phyloP scores from a whole-genome alignment of 2,888 invertebrate genomes.

The Trisateles emortualis region DNA sequence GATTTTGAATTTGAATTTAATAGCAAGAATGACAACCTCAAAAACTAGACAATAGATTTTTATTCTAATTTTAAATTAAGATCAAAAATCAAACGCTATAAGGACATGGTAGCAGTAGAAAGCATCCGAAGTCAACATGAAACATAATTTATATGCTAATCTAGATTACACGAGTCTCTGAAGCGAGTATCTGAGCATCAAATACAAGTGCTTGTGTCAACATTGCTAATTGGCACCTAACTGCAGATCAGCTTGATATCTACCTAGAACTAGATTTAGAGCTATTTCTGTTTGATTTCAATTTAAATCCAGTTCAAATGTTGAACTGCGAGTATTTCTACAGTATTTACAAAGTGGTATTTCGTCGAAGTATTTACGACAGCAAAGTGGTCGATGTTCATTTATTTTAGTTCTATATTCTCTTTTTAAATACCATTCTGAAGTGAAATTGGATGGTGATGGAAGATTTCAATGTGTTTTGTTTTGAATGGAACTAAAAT shows the following conservation, averaged over 20 bases:
- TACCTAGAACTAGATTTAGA: slow-evolving; percentile 42
- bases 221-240: slow-evolving; percentile 61
- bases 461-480: too few relatives aligned
- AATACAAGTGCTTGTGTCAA: slow-evolving; percentile 49
- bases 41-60: too few relatives aligned
- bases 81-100: too few relatives aligned
- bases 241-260: slow-evolving; percentile 50
- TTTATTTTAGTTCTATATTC: slow-evolving; percentile 19
- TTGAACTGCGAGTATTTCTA: too few relatives aligned
- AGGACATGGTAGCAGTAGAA: neutral
- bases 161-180: slow-evolving; percentile 22
- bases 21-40: too few relatives aligned
- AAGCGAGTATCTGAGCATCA: slow-evolving; percentile 48
- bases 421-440: slow-evolving; percentile 20
- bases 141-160: slow-evolving; percentile 26
- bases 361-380: slow-evolving; percentile 11
- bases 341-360: too few relatives aligned
- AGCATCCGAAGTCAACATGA: slow-evolving; percentile 7
- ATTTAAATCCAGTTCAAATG: slow-evolving; percentile 47
- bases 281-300: slow-evolving; percentile 51
- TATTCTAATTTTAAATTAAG: too few relatives aligned
- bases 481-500: too few relatives aligned
- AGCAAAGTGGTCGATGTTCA: slow-evolving; percentile 16
- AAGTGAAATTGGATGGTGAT: neutral
- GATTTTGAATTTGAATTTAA: too few relatives aligned